Evolutionary conservation across 1,140 invertebrate species (phyloP).

Genomic region (Tetraneura akinire): DNA sequence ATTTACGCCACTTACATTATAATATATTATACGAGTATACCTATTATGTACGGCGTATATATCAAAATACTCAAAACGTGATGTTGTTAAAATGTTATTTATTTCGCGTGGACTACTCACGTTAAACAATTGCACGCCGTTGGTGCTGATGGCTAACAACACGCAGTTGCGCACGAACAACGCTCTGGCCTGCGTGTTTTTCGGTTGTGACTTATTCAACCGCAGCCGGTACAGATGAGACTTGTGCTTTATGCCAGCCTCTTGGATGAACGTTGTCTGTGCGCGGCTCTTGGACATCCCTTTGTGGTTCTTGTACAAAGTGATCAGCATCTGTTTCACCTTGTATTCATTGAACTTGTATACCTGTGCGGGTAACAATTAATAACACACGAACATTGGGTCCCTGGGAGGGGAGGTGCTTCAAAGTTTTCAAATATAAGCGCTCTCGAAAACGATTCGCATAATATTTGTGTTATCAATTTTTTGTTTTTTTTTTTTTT

Average conservation of each 20-base stretch:
- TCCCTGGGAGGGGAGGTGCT: too few relatives aligned
- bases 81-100: too few relatives aligned
- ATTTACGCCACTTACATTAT: too few relatives aligned
- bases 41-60: too few relatives aligned
- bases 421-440: too few relatives aligned
- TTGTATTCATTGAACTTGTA: conserved; percentile 60
- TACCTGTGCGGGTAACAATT: too few relatives aligned
- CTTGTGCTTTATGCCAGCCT: conserved; percentile 82
- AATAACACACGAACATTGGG: too few relatives aligned
- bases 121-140: conserved; percentile 80
- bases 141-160: conserved; percentile 80
- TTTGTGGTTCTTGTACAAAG: conserved; percentile 73
- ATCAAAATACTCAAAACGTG: too few relatives aligned
- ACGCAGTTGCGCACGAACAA: conserved; percentile 58
- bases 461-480: too few relatives aligned
- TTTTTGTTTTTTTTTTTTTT: too few relatives aligned
- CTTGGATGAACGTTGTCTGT: conserved; percentile 82
- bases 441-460: too few relatives aligned
- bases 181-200: conserved; percentile 65
- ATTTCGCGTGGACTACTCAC: conserved; percentile 52
- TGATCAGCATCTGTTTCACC: conserved; percentile 64
- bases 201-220: conserved; percentile 75
- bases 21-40: too few relatives aligned
- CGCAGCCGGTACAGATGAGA: conserved; percentile 87
- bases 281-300: conserved; percentile 76